Percentiles rank a stretch among this genome's conserved stretches.
phyloP scores from a whole-genome alignment of 2,888 invertebrate genomes.

The Callosobruchus maculatus region DNA sequence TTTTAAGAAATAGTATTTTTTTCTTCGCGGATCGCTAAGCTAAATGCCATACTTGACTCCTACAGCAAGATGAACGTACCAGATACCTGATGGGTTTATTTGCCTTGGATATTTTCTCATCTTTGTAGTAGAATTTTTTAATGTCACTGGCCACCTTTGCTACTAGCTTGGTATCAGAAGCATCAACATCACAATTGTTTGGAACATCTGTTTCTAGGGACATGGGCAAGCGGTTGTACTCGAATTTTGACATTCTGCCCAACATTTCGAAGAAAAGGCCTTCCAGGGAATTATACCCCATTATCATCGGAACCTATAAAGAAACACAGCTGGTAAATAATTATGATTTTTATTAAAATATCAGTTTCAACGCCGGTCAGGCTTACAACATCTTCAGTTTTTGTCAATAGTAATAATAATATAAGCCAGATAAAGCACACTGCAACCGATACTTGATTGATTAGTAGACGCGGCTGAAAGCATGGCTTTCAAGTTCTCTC shows the following conservation, averaged over 20 bases:
- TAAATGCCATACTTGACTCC: too few species aligned
- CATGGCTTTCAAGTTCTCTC: too few species aligned
- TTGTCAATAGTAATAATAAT: too few species aligned
- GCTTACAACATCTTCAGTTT: too few species aligned
- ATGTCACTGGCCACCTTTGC: constrained; percentile 39
- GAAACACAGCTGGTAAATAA: too few species aligned
- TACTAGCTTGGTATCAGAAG: constrained; percentile 31
- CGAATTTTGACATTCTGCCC: constrained; percentile 4
- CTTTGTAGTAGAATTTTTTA: constrained; percentile 48
- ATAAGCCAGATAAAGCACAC: too few species aligned
- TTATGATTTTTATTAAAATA: too few species aligned
- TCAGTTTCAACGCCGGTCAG: too few species aligned
- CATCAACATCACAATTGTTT: constrained; percentile 28
- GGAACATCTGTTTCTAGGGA: constrained; percentile 30
- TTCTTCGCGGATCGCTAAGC: too few species aligned
- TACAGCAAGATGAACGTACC: constrained; percentile 26
- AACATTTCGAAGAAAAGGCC: constrained; percentile 5
- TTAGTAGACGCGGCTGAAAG: too few species aligned
- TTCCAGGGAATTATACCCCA: constrained; percentile 5
- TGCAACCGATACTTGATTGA: too few species aligned
- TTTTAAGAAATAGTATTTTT: too few species aligned
- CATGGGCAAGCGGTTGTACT: constrained; percentile 13
- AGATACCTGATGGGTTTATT: constrained; percentile 42
- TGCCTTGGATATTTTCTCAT: constrained; percentile 40
- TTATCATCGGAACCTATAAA: constrained; percentile 4